Conservation (phyloP, 2,113 vertebrate genomes). For the Bujurquina vittata region DNA sequence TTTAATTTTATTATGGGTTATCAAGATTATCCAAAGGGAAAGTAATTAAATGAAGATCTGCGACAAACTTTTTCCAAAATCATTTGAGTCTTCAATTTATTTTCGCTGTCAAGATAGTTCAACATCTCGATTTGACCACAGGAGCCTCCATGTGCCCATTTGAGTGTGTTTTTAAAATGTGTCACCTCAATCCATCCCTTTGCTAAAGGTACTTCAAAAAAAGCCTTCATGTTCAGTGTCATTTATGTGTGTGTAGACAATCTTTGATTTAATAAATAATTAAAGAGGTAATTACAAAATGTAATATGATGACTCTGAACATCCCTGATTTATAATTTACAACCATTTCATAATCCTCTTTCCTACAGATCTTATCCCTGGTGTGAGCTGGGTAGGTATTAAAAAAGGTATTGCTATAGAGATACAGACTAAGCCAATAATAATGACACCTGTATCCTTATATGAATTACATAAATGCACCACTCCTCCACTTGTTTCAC, state of each 20-base stretch:
- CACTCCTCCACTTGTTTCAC: neutral
- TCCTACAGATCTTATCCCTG: constrained; percentile 18
- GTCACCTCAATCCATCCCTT: constrained; percentile 39
- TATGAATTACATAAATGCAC: neutral
- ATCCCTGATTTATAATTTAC: constrained; percentile 59
- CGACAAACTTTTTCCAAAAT: constrained; percentile 53
- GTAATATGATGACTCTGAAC: constrained; percentile 42
- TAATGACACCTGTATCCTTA: constrained; percentile 36
- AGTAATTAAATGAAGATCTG: constrained; percentile 62
- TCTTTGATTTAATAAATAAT: constrained; percentile 52
- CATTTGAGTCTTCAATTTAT: constrained; percentile 57
- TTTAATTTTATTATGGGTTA: constrained; percentile 63
- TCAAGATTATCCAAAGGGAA: constrained; percentile 56
- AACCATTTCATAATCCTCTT: constrained; percentile 18
- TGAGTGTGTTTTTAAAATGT: constrained; percentile 25
- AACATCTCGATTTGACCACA: constrained; percentile 43
- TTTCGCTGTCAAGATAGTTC: constrained; percentile 56
- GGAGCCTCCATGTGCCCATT: constrained; percentile 7
- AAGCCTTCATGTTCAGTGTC: neutral
- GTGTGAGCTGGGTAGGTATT: neutral
- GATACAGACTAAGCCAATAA: constrained; percentile 16
- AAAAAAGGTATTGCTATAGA: constrained; percentile 42
- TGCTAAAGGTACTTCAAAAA: constrained; percentile 33
- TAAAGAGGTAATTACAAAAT: constrained; percentile 58
- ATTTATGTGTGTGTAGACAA: constrained; percentile 7